phyloP scores from a whole-genome alignment of 2,113 vertebrate species.

The Aptenodytes forsteri region DNA sequence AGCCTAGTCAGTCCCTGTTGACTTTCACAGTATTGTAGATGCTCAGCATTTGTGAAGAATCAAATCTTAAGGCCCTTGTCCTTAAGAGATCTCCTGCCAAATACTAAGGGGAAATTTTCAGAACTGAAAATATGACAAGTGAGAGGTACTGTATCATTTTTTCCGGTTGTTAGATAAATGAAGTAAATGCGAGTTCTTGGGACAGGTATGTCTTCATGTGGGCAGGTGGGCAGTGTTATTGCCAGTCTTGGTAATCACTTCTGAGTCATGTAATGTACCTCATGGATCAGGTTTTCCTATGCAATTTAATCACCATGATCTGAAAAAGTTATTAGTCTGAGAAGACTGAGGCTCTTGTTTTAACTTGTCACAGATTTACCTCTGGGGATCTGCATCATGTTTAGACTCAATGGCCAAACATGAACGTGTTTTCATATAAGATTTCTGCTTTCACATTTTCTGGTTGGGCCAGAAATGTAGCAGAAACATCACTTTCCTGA shows the following conservation, averaged over 20 bases:
- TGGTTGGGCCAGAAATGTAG: not conserved
- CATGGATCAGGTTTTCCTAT: not conserved
- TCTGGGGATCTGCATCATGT: not conserved
- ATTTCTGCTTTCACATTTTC: not conserved
- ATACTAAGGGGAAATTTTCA: not conserved
- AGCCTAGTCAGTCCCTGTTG: not conserved
- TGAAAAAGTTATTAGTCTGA: not conserved
- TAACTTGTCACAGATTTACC: not conserved
- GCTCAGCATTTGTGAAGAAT: not conserved
- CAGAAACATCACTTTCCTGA: not conserved
- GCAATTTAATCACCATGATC: not conserved
- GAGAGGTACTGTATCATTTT: not conserved
- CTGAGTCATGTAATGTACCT: not conserved
- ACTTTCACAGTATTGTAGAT: not conserved
- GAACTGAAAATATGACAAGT: not conserved
- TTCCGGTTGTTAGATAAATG: not conserved
- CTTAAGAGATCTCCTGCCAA: not conserved
- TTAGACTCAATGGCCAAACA: not conserved
- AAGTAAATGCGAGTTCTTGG: not conserved
- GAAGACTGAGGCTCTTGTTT: not conserved
- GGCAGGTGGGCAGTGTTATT: not conserved
- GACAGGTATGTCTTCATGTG: not conserved
- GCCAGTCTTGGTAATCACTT: not conserved
- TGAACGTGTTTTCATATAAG: not conserved
- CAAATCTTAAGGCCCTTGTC: not conserved